Evolutionary conservation across 2,797 vertebrate species (phyloP).

Genomic region (Pogoniulus pusillus): DNA sequence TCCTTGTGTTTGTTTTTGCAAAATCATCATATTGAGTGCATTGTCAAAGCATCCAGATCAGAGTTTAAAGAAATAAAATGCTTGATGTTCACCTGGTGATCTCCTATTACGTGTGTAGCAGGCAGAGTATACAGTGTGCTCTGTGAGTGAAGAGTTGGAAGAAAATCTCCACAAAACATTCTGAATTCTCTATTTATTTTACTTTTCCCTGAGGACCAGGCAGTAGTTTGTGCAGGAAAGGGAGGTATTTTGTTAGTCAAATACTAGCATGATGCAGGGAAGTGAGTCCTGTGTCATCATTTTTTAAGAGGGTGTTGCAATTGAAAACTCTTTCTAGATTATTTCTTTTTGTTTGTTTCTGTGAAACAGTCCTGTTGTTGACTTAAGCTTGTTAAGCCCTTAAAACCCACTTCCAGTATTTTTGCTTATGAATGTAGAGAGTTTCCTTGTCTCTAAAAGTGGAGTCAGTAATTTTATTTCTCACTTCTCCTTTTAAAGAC

Average conservation of each 20-base stretch:
- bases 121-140: neutral
- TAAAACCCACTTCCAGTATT: neutral
- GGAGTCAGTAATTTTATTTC: conserved; percentile 25
- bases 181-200: neutral
- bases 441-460: neutral
- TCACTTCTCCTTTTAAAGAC: conserved; percentile 19
- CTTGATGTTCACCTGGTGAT: neutral
- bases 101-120: neutral
- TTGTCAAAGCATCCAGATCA: neutral
- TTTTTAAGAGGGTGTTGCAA: neutral
- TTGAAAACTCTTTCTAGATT: neutral
- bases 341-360: neutral
- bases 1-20: neutral
- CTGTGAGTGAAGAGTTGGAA: neutral
- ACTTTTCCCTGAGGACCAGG: neutral
- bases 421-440: neutral
- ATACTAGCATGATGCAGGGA: neutral
- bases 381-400: conserved; percentile 12
- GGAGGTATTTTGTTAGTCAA: neutral
- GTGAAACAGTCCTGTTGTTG: neutral
- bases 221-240: neutral
- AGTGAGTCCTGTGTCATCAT: neutral
- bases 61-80: neutral
- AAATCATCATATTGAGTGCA: neutral
- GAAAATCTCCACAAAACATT: neutral